Base-by-base conservation (phyloP, 1,140 invertebrate species). In the Microplitis demolitor region DNA sequence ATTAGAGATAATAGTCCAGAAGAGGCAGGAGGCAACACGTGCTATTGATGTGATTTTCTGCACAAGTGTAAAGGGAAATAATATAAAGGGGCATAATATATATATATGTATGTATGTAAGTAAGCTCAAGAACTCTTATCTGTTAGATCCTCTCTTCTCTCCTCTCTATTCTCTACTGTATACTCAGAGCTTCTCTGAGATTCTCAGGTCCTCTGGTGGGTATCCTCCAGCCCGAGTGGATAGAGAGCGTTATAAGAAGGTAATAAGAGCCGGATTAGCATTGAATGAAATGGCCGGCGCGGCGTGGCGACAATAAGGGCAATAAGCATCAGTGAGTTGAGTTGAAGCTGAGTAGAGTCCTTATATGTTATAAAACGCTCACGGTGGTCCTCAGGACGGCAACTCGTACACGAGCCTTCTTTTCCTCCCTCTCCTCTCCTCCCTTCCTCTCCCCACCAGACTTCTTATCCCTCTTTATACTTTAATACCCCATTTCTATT, bases 251-350 rank as follows among this genome's bases (percentile, higher is more conserved):
- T 87, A 83, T 86, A 87, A 87, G 85, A 86, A 73, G 69, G 74
- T 87, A 87, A 85, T 86, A 86, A 86, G 85, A 86, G 80, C 81
- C 79, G 82, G 80, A 87, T 87, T 87, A 87, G 85, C 86, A 87
- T 87, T 87, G 86, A 87, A 87, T 87, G 83, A 84, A 84, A 82
- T 83, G 81, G 80, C 78, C 84, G 82, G 79, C 77, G 79, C 77
- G 79, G 75, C 80, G 75, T 77, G 79, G 76, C 80, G 76, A 77
- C 80, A 79, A 82, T 82, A 84, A 82, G 82, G 78, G 80, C 72
- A 77, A 75, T 75, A 75, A 74, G 75, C 74, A 74, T 76, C 79
- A 80, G 77, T 79, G 67, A 45, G 39, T 45, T 11, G 73, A 73
- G 61, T 70, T 75, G 74, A 66, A 63, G 72, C 66, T 45, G 39